Base-by-base conservation (phyloP, 2,797 vertebrate genomes). In the Acestrorhynchus altus region DNA sequence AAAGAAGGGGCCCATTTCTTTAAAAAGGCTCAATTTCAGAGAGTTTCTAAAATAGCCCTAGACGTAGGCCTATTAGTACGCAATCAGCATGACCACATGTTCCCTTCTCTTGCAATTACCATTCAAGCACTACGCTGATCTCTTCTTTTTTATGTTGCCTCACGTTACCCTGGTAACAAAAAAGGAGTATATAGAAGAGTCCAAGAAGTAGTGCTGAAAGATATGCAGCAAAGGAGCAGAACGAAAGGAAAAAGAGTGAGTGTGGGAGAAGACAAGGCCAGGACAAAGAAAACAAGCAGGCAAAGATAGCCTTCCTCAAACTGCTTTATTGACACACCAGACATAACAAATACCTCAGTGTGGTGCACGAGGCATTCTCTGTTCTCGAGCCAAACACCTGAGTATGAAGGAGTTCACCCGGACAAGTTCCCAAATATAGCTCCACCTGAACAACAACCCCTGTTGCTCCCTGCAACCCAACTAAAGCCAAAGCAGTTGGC, bases 31-130 rank as follows among this genome's bases (percentile, higher is more conserved):
- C 59, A 20, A 66, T 72, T 76, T 60, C 60, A 39, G 8, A 69
- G 44, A n/a, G n/a, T 20, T 52, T 69, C 66, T 31, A 18, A 73
- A 78, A 42, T 18, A 66, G 51, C 51, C 22, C 18, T 39, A 72
- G 18, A 24, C 28, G 22, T 56, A 31, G 56, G 13, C 26, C 26
- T 35, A 72, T 66, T 66, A 72, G 68, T 16, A 61, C 61, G 47
- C 47, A 64, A 78, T 65, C 76, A 78, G 76, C 16, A 28, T 57
- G 57, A 15, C 28, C 31, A 51, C 54, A 68, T 42, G 31, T 66
- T 54, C 18, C 39, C 46, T 47, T 20, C 35, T 49, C 63, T 42
- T 16, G 22, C 52, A 54, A 68, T 73, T 74, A 69, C 16, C 24
- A 20, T 28, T 71, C 18, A 0, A 46, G 40, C 35, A 44, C 54